A percentile compares a stretch with the other conserved stretches of the same genome.
phyloP scores from a whole-genome alignment of 2,888 invertebrate genomes.

The Leptinotarsa rubiginosa region DNA sequence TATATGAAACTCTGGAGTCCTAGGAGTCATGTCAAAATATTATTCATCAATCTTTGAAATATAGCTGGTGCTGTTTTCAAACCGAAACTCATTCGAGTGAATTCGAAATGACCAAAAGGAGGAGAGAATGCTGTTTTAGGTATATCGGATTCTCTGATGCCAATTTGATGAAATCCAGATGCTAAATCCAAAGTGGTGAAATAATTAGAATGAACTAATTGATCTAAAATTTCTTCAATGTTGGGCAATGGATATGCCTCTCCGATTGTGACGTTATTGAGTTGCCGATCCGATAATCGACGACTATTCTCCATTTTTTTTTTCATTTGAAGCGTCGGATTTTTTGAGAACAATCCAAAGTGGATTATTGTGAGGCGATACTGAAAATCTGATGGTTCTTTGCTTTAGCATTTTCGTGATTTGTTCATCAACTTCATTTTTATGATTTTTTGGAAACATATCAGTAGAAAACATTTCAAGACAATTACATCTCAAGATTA shows the following conservation, averaged over 20 bases:
- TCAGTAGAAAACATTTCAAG: too few relatives aligned
- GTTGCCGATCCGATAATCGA: conserved; percentile 49
- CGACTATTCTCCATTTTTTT: conserved; percentile 42
- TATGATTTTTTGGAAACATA: conserved; percentile 53
- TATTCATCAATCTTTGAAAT: conserved; percentile 37
- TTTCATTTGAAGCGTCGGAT: conserved; percentile 43
- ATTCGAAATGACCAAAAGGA: conserved; percentile 33
- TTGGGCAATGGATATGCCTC: conserved; percentile 60
- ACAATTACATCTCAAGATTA: too few relatives aligned
- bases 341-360: conserved; percentile 55
- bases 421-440: conserved; percentile 54
- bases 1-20: too few relatives aligned
- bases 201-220: conserved; percentile 59
- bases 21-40: conserved; percentile 51
- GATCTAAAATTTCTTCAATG: conserved; percentile 59
- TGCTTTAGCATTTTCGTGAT: conserved; percentile 49
- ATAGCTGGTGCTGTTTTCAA: not conserved
- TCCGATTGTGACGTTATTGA: conserved; percentile 60
- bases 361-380: conserved; percentile 49
- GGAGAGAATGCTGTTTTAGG: conserved; percentile 61
- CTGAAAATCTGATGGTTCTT: conserved; percentile 51
- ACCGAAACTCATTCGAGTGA: conserved; percentile 39
- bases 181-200: conserved; percentile 59
- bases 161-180: conserved; percentile 61
- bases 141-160: conserved; percentile 51